Base-by-base conservation (phyloP, 2,113 vertebrate species). In the Plecotus auritus region DNA sequence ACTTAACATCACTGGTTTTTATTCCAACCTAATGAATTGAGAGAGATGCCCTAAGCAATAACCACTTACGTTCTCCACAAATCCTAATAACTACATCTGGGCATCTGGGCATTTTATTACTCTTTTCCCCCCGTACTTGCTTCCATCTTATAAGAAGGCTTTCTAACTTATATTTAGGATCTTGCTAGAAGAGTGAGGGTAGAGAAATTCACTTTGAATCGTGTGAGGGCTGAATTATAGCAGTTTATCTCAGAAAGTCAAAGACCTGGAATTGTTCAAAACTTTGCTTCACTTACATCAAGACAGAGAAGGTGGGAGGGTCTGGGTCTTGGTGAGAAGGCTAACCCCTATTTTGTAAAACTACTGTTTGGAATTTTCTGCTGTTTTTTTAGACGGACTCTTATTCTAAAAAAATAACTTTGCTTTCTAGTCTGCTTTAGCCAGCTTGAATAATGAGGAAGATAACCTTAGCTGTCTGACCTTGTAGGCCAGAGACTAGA, bases 11-110 rank as follows among this genome's bases (percentile, higher is more conserved):
- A 12, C 66, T 61, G 61, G 73, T 22, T 61, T 90, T 92, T 87
- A 94, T 83, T 83, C 91, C 49, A 11, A 73, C 22, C 73, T 95
- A 97, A 95, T 95, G 82, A 80, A 82, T 47, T 67, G 32, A 82
- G 11, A 59, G 64, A 92, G 61, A 20, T 40, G 3, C 64, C 22
- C 23, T 81, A 18, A 69, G 69, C 49, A 91, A 86, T 86, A 86
- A 66, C 59, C 56, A 90, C 70, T 94, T 81, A 47, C 4, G 16
- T 69, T 67, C 40, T 70, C 74, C 76, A 86, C 87, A 88, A 93
- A 86, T 82, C 82, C 40, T 80, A 78, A 81, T 74, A 37, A 26
- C 12, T 32, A 22, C 1, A 9, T 35, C 40, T 82, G 14, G 40
- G 40, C 1, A 5, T 28, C 40, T 78, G 22, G 32, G 47, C 13